Conservation (phyloP, 2,888 invertebrate species). For the Heliconius sara region DNA sequence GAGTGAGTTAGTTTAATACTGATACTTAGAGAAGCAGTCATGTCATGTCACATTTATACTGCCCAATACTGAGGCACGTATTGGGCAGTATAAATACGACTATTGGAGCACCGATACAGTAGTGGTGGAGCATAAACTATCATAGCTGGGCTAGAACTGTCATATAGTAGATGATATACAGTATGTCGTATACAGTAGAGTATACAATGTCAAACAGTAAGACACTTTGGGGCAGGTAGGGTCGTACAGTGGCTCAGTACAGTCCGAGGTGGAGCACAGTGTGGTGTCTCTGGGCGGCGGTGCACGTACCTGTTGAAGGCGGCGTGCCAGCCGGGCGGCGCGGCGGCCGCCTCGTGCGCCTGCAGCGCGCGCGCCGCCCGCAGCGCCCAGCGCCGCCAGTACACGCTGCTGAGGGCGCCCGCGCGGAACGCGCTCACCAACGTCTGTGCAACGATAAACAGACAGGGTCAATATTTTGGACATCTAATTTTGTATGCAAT, state of each 20-base stretch:
- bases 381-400: slow-evolving; percentile 80
- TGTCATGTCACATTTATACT: too few species aligned
- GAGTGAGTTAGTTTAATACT: too few species aligned
- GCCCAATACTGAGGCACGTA: too few species aligned
- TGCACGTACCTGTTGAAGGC: slow-evolving; percentile 86
- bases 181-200: too few species aligned
- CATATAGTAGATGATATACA: too few species aligned
- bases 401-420: slow-evolving; percentile 75
- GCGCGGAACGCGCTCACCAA: slow-evolving; percentile 80
- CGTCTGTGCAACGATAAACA: slow-evolving; percentile 68
- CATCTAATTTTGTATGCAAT: too few species aligned
- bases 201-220: background rate
- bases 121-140: background rate
- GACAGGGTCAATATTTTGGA: too few species aligned
- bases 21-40: too few species aligned
- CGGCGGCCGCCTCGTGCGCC: slow-evolving; percentile 83
- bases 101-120: background rate
- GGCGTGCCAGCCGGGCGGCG: slow-evolving; percentile 86
- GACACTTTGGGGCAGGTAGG: background rate
- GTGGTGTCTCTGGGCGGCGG: slow-evolving; percentile 6
- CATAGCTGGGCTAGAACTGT: background rate
- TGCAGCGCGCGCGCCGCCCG: slow-evolving; percentile 76
- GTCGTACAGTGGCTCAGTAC: background rate
- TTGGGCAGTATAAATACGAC: too few species aligned
- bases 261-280: background rate